A percentile compares a stretch with the other conserved stretches of the same genome.
These are phyloP conservation scores for Vireo griseus DNA, from an alignment of 2,797 vertebrate species.

Conservation along the genomic window DNA sequence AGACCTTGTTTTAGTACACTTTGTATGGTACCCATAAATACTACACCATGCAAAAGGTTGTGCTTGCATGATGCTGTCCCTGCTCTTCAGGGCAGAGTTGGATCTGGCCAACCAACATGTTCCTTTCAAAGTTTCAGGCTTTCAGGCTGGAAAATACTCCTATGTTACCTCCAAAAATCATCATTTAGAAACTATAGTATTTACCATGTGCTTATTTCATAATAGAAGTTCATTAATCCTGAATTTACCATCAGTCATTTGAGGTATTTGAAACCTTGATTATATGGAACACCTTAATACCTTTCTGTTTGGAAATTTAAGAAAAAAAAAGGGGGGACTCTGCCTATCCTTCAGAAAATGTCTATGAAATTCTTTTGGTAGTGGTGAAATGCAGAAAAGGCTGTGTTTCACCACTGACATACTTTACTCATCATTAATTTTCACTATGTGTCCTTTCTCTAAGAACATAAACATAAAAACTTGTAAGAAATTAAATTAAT, in stretches of 20 bases:
- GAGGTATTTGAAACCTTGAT: not conserved
- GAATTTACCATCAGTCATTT: not conserved
- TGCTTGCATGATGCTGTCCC: not conserved
- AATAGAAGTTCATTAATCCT: not conserved
- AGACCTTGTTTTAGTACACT: not conserved
- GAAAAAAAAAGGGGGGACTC: fast-evolving
- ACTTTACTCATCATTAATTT: not conserved
- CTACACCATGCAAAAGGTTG: not conserved
- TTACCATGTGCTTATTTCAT: not conserved
- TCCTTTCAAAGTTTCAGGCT: not conserved
- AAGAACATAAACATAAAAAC: not conserved
- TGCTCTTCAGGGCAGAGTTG: not conserved
- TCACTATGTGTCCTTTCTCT: not conserved
- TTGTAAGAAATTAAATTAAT: not conserved
- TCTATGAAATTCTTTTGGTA: not conserved
- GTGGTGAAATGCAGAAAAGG: not conserved
- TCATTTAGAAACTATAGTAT: not conserved
- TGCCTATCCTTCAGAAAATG: not conserved
- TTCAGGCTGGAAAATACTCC: not conserved
- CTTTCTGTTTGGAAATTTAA: not conserved
- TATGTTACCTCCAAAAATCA: not conserved
- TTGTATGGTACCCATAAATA: not conserved
- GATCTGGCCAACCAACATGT: not conserved
- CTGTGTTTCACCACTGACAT: not conserved
- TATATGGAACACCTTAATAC: not conserved